A percentile compares a stretch with the other conserved stretches of the same genome.
These are phyloP conservation scores for Acleris laterana DNA, from an alignment of 2,888 invertebrate species.

Conservation along the genomic window DNA sequence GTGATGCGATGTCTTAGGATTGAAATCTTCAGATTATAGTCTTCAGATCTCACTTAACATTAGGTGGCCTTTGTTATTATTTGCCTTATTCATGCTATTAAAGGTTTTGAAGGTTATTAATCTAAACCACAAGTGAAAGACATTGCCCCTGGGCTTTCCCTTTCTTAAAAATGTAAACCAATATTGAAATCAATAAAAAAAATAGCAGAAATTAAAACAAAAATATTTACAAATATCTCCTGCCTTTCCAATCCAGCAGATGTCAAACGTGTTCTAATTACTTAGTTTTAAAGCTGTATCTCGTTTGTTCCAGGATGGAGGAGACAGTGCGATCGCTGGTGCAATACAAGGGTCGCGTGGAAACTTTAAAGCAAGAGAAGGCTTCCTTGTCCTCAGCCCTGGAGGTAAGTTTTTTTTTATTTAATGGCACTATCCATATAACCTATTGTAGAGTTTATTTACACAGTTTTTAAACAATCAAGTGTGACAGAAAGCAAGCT, in stretches of 20 bases:
- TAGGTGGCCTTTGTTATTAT: too few species aligned
- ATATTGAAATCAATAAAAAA: background rate
- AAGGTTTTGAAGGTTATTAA: too few species aligned
- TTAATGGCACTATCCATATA: background rate
- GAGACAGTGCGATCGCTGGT: slow-evolving; percentile 90
- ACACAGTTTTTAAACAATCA: background rate
- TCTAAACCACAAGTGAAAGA: too few species aligned
- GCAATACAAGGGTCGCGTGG: slow-evolving; percentile 89
- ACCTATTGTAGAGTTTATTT: background rate
- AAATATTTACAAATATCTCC: too few species aligned
- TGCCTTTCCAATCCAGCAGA: background rate
- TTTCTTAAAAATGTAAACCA: too few species aligned
- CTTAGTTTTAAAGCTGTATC: background rate
- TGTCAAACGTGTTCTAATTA: background rate
- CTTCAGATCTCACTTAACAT: too few species aligned
- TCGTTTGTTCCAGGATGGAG: slow-evolving; percentile 87
- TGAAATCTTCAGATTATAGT: too few species aligned
- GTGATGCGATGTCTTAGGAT: too few species aligned
- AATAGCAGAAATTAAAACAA: too few species aligned
- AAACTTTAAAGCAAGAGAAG: slow-evolving; percentile 90
- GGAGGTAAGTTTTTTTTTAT: slow-evolving; percentile 80
- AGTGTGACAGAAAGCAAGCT: too few species aligned
- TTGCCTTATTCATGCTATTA: too few species aligned
- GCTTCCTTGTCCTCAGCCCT: slow-evolving; percentile 88
- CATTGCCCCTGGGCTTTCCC: too few species aligned